Evolutionary conservation across 1,140 invertebrate genomes (phyloP), one percentile per base, ranked within the genome.

Genomic region (Zaprionus capensis): DNA sequence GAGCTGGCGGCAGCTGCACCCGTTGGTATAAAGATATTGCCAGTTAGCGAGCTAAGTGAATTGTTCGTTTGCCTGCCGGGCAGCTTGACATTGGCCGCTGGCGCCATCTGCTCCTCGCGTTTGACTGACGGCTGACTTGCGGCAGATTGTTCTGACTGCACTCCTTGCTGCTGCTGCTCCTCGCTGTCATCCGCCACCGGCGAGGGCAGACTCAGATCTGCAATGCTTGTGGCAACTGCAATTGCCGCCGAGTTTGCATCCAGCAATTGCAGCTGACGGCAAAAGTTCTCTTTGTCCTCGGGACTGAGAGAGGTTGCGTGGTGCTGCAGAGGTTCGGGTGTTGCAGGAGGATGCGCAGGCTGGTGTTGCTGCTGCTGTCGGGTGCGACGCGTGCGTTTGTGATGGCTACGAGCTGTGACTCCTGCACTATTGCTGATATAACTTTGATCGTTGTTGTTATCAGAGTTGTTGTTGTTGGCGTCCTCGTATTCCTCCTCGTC

Each of bases 21-120:
- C 9, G 72, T 55, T 9, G 94, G 95, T 91, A 97, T 97, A 24
- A 97, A 94, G 64, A 97, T 97, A 87, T 97, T 96, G 20, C 96
- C 97, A 15, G 96, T 96, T 31, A 96, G 96, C 6, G 96, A 96
- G 2, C 97, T 96, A 14, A 98, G 93, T 2, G 97, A 97, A 93
- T 97, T 98, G 91, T 98, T 98, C 3, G 97, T 98, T 92, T 97
- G 97, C 61, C 97, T 93, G 26, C 96, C 96, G 22, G 95, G 94
- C 73, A 94, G 94, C 80, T 95, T 94, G 15, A 94, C 91, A 79
- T 92, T 93, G n/a, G 81, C 91, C 53, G 91, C 86, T 75, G 92
- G 92, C 76, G 92, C 85, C 92, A 93, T 92, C 67, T 82, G 78
- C 78, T 70, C 69, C 53, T 87, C 55, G 20, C 71, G 68, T 63